Evolutionary conservation across 2,888 invertebrate species (phyloP), one percentile per base, ranked within the genome.

Genomic region (Drosophila siamana): DNA sequence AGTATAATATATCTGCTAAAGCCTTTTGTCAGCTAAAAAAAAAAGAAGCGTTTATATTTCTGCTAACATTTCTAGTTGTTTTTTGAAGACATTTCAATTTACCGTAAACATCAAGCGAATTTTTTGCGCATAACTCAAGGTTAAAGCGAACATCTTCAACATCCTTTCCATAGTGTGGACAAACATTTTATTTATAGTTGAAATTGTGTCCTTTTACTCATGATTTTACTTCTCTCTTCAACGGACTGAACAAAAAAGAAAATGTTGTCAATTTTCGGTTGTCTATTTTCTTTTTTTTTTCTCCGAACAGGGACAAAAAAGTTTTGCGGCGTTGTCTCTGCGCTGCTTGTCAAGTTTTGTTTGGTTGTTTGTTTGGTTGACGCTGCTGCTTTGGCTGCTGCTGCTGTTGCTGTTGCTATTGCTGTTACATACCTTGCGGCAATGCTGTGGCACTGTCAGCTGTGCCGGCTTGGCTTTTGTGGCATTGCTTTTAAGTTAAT

Each of bases 401-500:
- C n/a, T n/a, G n/a, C n/a, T n/a, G n/a, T n/a, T n/a, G n/a, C n/a
- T n/a, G n/a, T n/a, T n/a, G n/a, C n/a, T n/a, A n/a, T n/a, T n/a
- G n/a, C 77, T 69, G 71, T 70, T 76, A 84, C 84, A 83, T 74
- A 80, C 86, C 88, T 83, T 70, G 69, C 75, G 78, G 69, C 59
- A 69, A 78, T 73, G 69, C 59, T 69, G 74, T 64, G 67, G 55
- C 61, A 28, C 59, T 70, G 78, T 59, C 78, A 78, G 69, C 69
- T 65, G 57, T 36, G 30, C 36, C 38, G 43, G n/a, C 40, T 52
- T 79, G 82, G 88, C 85, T 72, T 85, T 80, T 86, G 76, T 71
- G 77, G 78, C 80, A 66, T 69, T 74, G 88, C 88, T 82, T 89
- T 86, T 74, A 87, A 82, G 87, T 86, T 86, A 80, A 80, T 79